phyloP scores from a whole-genome alignment of 2,113 vertebrate species.

The Indicator indicator region DNA sequence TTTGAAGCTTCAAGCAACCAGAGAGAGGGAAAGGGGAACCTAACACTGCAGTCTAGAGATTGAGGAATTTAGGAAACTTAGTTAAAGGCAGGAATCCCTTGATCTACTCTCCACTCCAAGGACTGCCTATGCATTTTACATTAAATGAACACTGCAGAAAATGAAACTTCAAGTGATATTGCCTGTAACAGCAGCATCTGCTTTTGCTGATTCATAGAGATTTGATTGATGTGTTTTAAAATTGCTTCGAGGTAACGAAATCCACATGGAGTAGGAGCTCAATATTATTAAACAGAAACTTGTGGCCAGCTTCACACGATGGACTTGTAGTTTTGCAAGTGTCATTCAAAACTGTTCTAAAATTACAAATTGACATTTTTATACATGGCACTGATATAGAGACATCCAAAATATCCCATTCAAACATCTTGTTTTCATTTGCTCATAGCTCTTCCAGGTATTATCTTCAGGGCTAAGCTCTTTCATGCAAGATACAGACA shows the following conservation, averaged over 20 bases:
- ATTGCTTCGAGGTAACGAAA: conserved; percentile 54
- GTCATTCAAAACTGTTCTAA: not conserved
- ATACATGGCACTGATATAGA: not conserved
- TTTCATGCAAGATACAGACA: not conserved
- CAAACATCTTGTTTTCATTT: not conserved
- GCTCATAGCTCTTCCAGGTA: not conserved
- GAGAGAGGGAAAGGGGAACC: not conserved
- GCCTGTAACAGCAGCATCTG: conserved; percentile 41
- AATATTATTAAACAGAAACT: conserved; percentile 19
- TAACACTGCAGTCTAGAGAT: not conserved
- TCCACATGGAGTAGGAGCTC: conserved; percentile 4
- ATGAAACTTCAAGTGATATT: conserved; percentile 12
- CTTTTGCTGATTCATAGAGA: conserved; percentile 55
- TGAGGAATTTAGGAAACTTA: not conserved
- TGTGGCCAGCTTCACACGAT: not conserved
- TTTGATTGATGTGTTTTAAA: conserved; percentile 50
- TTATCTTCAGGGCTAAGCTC: not conserved
- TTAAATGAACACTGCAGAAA: conserved; percentile 30
- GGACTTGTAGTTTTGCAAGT: not conserved
- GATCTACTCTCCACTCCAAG: not conserved
- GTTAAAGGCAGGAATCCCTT: not conserved
- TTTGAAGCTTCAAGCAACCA: not conserved
- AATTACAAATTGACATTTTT: not conserved
- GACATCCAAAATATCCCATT: not conserved
- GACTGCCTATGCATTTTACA: conserved; percentile 1